These are phyloP conservation scores for Urocyon cinereoargenteus DNA, from an alignment of 2,797 vertebrate species.

Conservation along the genomic window DNA sequence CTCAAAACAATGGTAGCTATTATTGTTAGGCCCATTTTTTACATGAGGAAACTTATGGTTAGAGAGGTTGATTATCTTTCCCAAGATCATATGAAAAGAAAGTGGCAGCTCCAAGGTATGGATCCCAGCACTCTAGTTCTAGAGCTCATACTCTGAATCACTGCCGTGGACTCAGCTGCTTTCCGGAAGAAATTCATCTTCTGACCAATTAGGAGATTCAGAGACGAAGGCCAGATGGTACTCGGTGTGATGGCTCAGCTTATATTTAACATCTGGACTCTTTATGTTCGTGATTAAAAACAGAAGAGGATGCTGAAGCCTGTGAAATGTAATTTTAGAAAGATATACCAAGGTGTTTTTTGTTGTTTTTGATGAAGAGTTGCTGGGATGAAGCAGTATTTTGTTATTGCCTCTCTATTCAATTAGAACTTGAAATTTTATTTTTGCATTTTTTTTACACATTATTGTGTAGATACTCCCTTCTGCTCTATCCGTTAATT, in stretches of 20 bases:
- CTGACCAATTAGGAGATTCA: not conserved
- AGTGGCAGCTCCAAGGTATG: not conserved
- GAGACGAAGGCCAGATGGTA: not conserved
- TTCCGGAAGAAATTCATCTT: not conserved
- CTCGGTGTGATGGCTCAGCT: not conserved
- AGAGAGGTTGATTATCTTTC: not conserved
- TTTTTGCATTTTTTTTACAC: conserved; percentile 65
- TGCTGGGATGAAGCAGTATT: conserved; percentile 49
- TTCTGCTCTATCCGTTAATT: conserved; percentile 77
- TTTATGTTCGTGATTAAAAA: conserved; percentile 47
- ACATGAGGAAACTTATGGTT: not conserved
- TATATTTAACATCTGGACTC: not conserved
- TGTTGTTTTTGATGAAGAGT: conserved; percentile 56
- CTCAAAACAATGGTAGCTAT: not conserved
- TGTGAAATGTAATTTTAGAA: conserved; percentile 57
- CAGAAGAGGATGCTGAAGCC: conserved; percentile 52
- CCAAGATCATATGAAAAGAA: not conserved
- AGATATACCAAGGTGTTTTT: conserved; percentile 36
- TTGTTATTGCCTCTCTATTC: conserved; percentile 70
- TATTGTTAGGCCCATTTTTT: not conserved
- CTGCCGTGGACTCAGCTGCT: not conserved
- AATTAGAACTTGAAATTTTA: conserved; percentile 73
- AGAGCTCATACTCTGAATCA: not conserved
- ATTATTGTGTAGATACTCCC: conserved; percentile 67
- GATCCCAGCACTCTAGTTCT: not conserved